A percentile compares a stretch with the other conserved stretches of the same genome.
Conservation (phyloP, 1,140 invertebrate genomes). For the Protaetia brevitarsis region DNA sequence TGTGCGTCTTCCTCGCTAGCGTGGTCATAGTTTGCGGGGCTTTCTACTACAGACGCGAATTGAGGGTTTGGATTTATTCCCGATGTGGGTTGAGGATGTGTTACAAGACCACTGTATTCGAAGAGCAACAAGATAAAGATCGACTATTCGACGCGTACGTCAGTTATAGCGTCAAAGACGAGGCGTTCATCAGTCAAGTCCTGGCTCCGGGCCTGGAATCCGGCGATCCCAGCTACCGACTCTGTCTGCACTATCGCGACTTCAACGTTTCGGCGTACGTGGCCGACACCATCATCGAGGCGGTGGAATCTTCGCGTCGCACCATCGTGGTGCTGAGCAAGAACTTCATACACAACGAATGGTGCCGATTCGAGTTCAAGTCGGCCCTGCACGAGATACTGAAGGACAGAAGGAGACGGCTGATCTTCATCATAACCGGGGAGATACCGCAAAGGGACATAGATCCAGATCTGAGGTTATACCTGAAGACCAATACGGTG, state of each 20-base stretch:
- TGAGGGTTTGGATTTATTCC: slow-evolving; percentile 84
- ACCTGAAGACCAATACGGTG: slow-evolving; percentile 85
- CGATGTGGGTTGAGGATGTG: slow-evolving; percentile 80
- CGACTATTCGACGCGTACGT: slow-evolving; percentile 88
- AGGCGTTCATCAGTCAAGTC: slow-evolving; percentile 82
- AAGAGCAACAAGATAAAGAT: slow-evolving; percentile 74
- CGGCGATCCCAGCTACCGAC: slow-evolving; percentile 68
- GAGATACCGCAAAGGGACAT: slow-evolving; percentile 81
- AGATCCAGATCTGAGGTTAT: slow-evolving; percentile 83
- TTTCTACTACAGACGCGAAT: slow-evolving; percentile 77
- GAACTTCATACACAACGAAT: slow-evolving; percentile 91
- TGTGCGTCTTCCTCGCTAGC: slow-evolving; percentile 69
- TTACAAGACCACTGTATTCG: slow-evolving; percentile 74
- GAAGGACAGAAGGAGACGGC: slow-evolving; percentile 73
- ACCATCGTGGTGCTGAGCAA: slow-evolving; percentile 88
- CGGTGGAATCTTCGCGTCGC: slow-evolving; percentile 82
- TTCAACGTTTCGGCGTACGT: slow-evolving; percentile 80
- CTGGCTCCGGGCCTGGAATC: slow-evolving; percentile 78
- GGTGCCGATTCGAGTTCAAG: slow-evolving; percentile 92
- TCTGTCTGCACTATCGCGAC: slow-evolving; percentile 84
- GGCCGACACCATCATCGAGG: slow-evolving; percentile 85
- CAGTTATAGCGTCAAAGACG: slow-evolving; percentile 87
- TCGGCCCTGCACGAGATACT: slow-evolving; percentile 87
- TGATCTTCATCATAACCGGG: slow-evolving; percentile 83
- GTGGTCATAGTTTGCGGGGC: slow-evolving; percentile 69